A percentile compares a stretch with the other conserved stretches of the same genome.
These are phyloP conservation scores for Misgurnus anguillicaudatus DNA, from an alignment of 2,113 vertebrate genomes.

Conservation along the genomic window DNA sequence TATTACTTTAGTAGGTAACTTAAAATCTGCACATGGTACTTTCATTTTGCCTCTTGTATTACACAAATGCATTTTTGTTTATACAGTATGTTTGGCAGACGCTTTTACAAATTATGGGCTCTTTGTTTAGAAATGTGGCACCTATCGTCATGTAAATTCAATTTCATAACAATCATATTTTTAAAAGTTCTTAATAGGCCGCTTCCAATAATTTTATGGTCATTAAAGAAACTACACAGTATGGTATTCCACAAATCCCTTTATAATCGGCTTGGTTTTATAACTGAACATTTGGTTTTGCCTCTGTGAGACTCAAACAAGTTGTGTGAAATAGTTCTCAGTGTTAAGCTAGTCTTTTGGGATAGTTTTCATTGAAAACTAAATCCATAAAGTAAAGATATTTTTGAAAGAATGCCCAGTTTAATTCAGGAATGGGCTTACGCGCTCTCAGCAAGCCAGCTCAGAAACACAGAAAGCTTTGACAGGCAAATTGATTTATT, in stretches of 20 bases:
- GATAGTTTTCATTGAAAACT: not conserved
- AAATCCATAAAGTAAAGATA: not conserved
- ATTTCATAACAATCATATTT: no score
- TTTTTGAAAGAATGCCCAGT: not conserved
- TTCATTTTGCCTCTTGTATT: no score
- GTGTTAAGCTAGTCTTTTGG: not conserved
- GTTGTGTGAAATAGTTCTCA: not conserved
- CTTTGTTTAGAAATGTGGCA: no score
- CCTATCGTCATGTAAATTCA: no score
- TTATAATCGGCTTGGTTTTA: not conserved
- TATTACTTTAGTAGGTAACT: no score
- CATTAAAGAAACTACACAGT: not conserved
- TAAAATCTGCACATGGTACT: no score
- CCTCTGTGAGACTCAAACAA: not conserved
- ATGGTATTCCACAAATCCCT: not conserved
- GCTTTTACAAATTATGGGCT: no score
- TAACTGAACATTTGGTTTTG: not conserved
- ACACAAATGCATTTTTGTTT: no score
- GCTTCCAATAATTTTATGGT: not conserved
- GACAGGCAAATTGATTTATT: not conserved
- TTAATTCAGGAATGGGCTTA: not conserved
- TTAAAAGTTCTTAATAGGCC: no score
- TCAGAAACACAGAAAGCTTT: not conserved
- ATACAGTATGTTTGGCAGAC: no score
- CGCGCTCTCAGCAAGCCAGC: not conserved